Percentiles rank a stretch among this genome's conserved stretches.
Conservation (phyloP, 2,888 invertebrate species). For the Hydrotaea diabolus region DNA sequence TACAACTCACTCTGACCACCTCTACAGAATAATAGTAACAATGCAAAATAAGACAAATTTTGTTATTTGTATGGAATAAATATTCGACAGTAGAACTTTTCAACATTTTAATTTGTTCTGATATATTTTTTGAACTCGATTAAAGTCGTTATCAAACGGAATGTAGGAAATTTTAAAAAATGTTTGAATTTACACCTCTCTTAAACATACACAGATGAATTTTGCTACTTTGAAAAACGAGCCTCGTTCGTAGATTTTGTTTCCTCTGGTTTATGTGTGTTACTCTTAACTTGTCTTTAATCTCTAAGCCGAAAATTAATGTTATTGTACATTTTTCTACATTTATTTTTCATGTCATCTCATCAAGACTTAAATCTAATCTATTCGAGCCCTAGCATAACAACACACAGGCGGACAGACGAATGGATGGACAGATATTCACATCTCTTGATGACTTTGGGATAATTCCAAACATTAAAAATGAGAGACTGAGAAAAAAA, state of each 20-base stretch:
- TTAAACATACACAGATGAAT: too few species aligned
- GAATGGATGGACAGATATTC: neutral
- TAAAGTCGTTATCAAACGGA: too few species aligned
- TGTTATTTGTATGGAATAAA: too few species aligned
- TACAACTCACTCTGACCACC: too few species aligned
- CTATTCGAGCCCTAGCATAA: slow-evolving; percentile 5
- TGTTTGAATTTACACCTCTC: too few species aligned
- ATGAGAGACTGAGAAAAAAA: neutral
- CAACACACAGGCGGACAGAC: neutral
- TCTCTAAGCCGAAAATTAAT: slow-evolving; percentile 7
- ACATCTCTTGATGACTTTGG: slow-evolving; percentile 29
- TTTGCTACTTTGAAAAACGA: neutral
- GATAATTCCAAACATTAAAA: neutral
- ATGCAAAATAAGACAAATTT: too few species aligned
- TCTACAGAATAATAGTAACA: too few species aligned
- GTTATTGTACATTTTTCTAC: neutral
- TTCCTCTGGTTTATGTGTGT: neutral
- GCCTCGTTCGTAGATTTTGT: neutral
- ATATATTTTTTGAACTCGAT: too few species aligned
- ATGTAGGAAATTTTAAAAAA: too few species aligned
- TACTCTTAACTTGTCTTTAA: slow-evolving; percentile 1
- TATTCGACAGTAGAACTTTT: too few species aligned
- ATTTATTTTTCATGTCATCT: slow-evolving; percentile 21
- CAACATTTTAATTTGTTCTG: too few species aligned
- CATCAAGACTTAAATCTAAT: slow-evolving; percentile 26